Conservation (phyloP, 1,140 invertebrate genomes). For the Belonocnema kinseyi region DNA sequence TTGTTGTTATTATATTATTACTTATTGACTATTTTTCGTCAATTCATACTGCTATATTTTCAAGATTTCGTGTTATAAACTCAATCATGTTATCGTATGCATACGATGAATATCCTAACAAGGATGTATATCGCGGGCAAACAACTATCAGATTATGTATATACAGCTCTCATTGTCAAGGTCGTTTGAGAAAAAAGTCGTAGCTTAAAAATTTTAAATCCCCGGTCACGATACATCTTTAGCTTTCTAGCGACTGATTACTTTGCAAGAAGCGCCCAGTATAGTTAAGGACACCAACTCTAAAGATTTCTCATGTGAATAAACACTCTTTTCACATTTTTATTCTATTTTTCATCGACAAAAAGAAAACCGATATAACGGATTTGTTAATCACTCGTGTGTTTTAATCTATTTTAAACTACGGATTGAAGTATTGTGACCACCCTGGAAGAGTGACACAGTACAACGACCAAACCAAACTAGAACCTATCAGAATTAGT, state of each 20-base stretch:
- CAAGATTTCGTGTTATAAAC: conserved; percentile 3
- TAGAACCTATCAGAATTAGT: too few species aligned
- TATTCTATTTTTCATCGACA: too few species aligned
- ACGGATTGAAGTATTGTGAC: too few species aligned
- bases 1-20: conserved; percentile 69
- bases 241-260: neutral
- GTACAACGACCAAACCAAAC: too few species aligned
- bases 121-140: conserved; percentile 2
- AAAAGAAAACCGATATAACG: too few species aligned
- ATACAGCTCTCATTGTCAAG: conserved; percentile 24
- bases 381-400: too few species aligned
- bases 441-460: too few species aligned
- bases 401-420: too few species aligned
- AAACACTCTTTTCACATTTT: too few species aligned
- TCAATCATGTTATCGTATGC: conserved; percentile 3
- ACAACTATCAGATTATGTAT: conserved; percentile 15
- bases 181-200: neutral
- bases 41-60: conserved; percentile 8
- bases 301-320: too few species aligned
- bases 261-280: too few species aligned
- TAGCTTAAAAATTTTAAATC: neutral
- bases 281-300: too few species aligned
- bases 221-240: neutral
- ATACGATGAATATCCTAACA: conserved; percentile 4
- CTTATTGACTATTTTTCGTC: conserved; percentile 11